Conservation (phyloP, 2,113 vertebrate genomes). For the Microtus montanus region DNA sequence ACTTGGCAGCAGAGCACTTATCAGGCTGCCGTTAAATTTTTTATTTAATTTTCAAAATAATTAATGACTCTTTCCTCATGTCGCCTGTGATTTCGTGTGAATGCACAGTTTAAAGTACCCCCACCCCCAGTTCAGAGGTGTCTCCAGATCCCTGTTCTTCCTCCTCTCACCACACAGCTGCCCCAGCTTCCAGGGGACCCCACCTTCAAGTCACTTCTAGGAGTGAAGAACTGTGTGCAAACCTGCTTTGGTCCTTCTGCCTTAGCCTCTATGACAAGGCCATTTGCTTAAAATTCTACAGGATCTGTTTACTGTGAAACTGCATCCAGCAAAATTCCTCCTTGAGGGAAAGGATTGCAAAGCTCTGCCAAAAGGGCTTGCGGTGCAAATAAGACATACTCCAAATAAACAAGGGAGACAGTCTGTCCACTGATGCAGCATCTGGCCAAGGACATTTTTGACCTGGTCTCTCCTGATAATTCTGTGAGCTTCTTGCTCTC, state of each 20-base stretch:
- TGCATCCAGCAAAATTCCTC: conserved; percentile 73
- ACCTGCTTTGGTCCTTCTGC: conserved; percentile 28
- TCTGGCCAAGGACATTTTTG: conserved; percentile 58
- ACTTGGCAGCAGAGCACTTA: not conserved
- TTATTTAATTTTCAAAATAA: conserved; percentile 29
- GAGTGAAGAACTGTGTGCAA: not conserved
- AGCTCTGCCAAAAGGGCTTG: conserved; percentile 73
- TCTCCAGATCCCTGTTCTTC: not conserved
- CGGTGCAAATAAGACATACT: conserved; percentile 68
- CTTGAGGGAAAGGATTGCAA: conserved; percentile 71
- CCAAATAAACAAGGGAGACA: conserved; percentile 71
- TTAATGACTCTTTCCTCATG: not conserved
- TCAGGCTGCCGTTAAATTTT: not conserved
- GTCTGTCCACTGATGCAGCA: conserved; percentile 39
- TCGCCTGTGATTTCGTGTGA: not conserved
- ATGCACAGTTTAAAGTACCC: not conserved
- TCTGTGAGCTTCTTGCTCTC: not conserved
- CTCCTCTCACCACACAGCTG: not conserved
- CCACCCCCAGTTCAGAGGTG: not conserved
- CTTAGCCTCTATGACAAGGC: conserved; percentile 45
- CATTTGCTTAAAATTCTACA: conserved; percentile 69
- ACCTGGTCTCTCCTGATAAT: conserved; percentile 38
- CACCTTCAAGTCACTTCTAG: not conserved
- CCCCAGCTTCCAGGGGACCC: not conserved
- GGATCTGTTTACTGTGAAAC: conserved; percentile 74